Evolutionary conservation across 2,888 invertebrate genomes (phyloP), one percentile per base, ranked within the genome.

Genomic region (Orthosia incerta): DNA sequence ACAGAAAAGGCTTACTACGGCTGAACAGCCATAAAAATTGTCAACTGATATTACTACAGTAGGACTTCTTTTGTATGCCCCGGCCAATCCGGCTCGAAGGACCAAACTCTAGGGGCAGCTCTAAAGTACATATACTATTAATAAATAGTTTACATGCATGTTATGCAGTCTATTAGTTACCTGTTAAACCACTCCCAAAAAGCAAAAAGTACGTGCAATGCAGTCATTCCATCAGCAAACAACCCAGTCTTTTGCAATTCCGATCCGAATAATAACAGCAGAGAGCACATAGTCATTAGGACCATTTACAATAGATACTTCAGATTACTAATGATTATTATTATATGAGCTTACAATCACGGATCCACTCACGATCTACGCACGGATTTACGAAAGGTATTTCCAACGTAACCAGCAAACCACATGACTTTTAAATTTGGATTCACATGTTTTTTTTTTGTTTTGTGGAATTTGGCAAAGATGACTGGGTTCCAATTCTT

Each of bases 261-360:
- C 39, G 61, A 75, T 59, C 18, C n/a, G 31, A 70, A n/a, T 56
- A 80, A 68, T 74, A 65, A 66, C 62, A 45, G 5, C 53, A 12
- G 18, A 59, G 46, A 55, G 39, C 70, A 69, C 69, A 56, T 45
- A 59, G 57, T 70, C 51, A 80, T 80, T 80, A 79, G 26, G 48
- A 63, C 5, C 20, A 55, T n/a, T 60, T 16, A 69, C 70, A 76
- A 63, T 63, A 59, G 51, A n/a, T 57, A 69, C 64, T 61, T 11
- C 50, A 7, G 39, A 57, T 50, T 59, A 18, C n/a, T 39, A 69
- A 78, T 68, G 63, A 60, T 79, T 63, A 63, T 63, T 62, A 77
- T 46, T 50, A 50, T 20, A 66, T 59, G 77, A 63, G 79, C 79
- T 77, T 73, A 79, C 26, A 23, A 46, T 51, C 50, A 80, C 75